Conservation (phyloP, 1,140 invertebrate genomes). For the Diplogasteroides magnus region DNA sequence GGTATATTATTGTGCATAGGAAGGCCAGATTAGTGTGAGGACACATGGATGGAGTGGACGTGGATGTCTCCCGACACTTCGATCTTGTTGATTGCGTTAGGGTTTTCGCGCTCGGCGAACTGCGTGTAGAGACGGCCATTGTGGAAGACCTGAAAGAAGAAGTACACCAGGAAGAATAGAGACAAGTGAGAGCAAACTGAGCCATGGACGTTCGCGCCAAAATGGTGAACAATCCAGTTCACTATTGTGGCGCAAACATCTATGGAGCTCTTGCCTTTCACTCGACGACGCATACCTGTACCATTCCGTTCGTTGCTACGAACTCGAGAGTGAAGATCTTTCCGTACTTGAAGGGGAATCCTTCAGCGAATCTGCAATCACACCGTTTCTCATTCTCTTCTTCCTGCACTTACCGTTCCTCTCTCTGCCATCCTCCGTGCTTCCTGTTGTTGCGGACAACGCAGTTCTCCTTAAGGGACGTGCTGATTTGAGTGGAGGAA, state of each 20-base stretch:
- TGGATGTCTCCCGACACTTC: constrained; percentile 22
- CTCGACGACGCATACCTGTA: neutral
- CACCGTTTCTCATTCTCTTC: too few relatives aligned
- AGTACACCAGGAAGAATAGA: neutral
- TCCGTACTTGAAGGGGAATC: constrained; percentile 12
- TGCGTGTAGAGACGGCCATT: constrained; percentile 15
- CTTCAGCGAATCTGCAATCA: too few relatives aligned
- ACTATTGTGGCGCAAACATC: too few relatives aligned
- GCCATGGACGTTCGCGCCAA: too few relatives aligned
- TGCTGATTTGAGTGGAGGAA: too few relatives aligned
- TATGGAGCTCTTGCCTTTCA: too few relatives aligned
- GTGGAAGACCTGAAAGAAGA: constrained; percentile 13
- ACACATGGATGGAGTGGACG: constrained; percentile 24
- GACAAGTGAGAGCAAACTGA: too few relatives aligned
- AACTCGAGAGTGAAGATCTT: constrained; percentile 26
- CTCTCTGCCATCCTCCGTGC: constrained; percentile 8
- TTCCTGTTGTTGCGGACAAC: constrained; percentile 20
- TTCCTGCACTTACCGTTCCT: too few relatives aligned
- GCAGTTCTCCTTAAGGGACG: constrained; percentile 2
- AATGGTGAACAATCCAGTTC: too few relatives aligned
- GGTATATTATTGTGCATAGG: too few relatives aligned
- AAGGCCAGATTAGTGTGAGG: too few relatives aligned
- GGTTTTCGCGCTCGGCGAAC: constrained; percentile 16
- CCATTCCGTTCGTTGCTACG: constrained; percentile 13
- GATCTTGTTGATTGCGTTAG: constrained; percentile 10